These are phyloP conservation scores for Anthopleura sola DNA, from an alignment of 64 coral and sea anemone genomes.

Conservation along the genomic window DNA sequence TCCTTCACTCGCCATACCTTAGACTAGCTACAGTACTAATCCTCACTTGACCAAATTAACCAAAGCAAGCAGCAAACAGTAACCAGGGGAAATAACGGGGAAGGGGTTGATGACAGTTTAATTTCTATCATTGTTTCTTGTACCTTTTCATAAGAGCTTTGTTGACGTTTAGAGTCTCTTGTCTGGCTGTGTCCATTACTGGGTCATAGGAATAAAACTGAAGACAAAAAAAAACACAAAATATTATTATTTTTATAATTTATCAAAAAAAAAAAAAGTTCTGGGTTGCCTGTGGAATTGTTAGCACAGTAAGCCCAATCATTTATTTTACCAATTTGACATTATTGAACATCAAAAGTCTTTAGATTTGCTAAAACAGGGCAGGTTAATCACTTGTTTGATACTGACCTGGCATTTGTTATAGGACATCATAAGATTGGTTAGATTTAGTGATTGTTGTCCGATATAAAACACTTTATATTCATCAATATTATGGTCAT, in stretches of 20 bases:
- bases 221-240: neutral
- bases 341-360: too few species aligned
- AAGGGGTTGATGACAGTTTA: too few species aligned
- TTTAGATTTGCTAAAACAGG: too few species aligned
- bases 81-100: too few species aligned
- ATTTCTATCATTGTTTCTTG: neutral
- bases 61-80: too few species aligned
- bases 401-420: constrained; percentile 86
- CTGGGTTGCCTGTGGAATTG: neutral
- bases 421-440: constrained; percentile 94
- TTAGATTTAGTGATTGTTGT: constrained; percentile 73
- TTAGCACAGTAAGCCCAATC: neutral
- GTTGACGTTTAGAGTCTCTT: constrained; percentile 84
- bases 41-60: too few species aligned
- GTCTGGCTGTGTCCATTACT: constrained; percentile 37
- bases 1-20: too few species aligned
- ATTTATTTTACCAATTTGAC: too few species aligned
- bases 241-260: neutral
- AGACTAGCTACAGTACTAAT: too few species aligned
- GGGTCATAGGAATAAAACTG: constrained; percentile 99
- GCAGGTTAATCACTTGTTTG: neutral
- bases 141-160: constrained; percentile 94
- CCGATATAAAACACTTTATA: constrained; percentile 82
- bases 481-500: constrained; percentile 38
- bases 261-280: too few species aligned